Evolutionary conservation across 2,888 invertebrate genomes (phyloP).

Genomic region (Drosophila acutilabella): DNA sequence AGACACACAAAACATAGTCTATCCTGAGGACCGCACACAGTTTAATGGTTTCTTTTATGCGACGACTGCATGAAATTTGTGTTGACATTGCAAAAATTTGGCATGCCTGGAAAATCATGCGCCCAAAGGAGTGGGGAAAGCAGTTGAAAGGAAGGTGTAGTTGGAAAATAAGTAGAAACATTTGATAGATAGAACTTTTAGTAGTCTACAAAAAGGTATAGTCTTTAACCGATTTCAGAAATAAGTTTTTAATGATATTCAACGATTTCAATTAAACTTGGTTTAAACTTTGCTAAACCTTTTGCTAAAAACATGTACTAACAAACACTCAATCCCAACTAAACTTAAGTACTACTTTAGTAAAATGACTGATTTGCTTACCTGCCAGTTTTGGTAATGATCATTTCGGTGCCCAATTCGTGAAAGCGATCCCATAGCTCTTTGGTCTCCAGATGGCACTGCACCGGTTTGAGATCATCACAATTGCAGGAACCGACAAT

Average conservation of each 20-base stretch:
- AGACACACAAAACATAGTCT: constrained; percentile 34
- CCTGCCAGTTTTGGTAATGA: constrained; percentile 98
- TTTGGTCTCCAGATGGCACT: constrained; percentile 97
- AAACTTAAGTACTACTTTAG: constrained; percentile 41
- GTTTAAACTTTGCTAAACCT: no score
- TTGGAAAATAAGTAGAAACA: no score
- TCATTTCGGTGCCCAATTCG: constrained; percentile 97
- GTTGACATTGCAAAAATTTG: constrained; percentile 75
- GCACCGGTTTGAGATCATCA: constrained; percentile 92
- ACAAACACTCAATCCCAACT: constrained; percentile 2
- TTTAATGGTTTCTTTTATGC: constrained; percentile 39
- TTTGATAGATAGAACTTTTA: no score
- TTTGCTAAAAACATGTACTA: no score
- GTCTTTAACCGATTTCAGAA: no score
- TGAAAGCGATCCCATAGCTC: constrained; percentile 99
- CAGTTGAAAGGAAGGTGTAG: no score
- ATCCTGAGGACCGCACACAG: constrained; percentile 66
- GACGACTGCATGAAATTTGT: constrained; percentile 65
- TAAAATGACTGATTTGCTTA: constrained; percentile 83
- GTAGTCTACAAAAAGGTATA: no score
- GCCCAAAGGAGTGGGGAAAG: no score
- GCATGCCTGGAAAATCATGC: constrained; percentile 19
- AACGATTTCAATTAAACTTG: no score
- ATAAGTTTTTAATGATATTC: no score
- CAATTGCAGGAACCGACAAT: constrained; percentile 90